These are phyloP conservation scores for Pyralis farinalis DNA, from an alignment of 2,888 invertebrate species.

Conservation along the genomic window DNA sequence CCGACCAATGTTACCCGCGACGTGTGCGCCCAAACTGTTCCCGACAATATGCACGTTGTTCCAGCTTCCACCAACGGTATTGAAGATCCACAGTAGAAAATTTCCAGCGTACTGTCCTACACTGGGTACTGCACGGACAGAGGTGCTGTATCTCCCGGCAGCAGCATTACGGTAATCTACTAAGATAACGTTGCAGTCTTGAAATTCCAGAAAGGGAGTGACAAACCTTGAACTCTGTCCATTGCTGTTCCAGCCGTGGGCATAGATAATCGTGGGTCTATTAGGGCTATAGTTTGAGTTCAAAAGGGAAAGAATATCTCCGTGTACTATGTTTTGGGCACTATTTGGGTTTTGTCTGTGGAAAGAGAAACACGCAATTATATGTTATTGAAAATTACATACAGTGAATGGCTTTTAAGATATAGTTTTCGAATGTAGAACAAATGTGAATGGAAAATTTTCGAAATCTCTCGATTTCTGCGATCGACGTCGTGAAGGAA, in stretches of 20 bases:
- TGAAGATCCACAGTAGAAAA: background rate
- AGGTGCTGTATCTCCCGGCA: slow-evolving; percentile 14
- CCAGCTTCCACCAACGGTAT: too few species aligned
- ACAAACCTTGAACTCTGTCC: slow-evolving; percentile 28
- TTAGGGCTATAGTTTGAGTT: slow-evolving; percentile 35
- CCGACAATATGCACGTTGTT: slow-evolving; percentile 42
- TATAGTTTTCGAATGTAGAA: too few species aligned
- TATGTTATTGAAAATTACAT: too few species aligned
- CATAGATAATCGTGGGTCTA: slow-evolving; percentile 34
- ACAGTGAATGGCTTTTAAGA: too few species aligned
- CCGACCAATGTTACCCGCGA: slow-evolving; percentile 45
- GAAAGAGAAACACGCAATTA: too few species aligned
- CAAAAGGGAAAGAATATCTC: slow-evolving; percentile 30
- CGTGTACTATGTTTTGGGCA: slow-evolving; percentile 31
- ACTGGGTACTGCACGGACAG: background rate
- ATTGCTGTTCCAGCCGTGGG: slow-evolving; percentile 43
- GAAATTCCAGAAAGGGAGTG: slow-evolving; percentile 32
- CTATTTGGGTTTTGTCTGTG: slow-evolving; percentile 25
- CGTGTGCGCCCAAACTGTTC: slow-evolving; percentile 53
- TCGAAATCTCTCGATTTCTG: too few species aligned
- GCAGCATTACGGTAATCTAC: slow-evolving; percentile 41
- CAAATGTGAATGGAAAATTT: too few species aligned
- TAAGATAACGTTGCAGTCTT: slow-evolving; percentile 42
- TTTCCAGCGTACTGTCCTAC: background rate
- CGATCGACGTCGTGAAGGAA: too few species aligned